Percentiles rank a stretch among this genome's conserved stretches.
Conservation (phyloP, 2,797 vertebrate species). For the Eutrigla gurnardus region DNA sequence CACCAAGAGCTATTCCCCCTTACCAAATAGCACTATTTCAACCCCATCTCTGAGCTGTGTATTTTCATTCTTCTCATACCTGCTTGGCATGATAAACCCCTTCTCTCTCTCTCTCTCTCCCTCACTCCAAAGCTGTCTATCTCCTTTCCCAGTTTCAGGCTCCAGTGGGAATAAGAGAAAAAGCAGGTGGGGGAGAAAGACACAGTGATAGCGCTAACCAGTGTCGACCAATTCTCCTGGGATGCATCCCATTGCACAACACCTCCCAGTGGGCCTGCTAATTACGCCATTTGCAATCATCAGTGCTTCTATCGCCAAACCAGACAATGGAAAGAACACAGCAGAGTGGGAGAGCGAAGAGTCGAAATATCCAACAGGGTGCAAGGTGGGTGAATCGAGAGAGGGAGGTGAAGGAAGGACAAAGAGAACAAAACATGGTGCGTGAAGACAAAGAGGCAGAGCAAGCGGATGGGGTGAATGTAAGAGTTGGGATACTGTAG, state of each 20-base stretch:
- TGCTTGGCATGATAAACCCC: slow-evolving; percentile 76
- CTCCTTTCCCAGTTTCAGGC: slow-evolving; percentile 50
- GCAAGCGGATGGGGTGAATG: not conserved
- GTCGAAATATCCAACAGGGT: slow-evolving; percentile 40
- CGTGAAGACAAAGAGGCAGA: slow-evolving; percentile 48
- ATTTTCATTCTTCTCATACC: slow-evolving; percentile 68
- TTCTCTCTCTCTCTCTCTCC: slow-evolving; percentile 27
- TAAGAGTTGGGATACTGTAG: slow-evolving; percentile 9
- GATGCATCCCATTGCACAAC: slow-evolving; percentile 79
- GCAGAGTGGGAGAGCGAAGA: slow-evolving; percentile 14
- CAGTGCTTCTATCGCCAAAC: slow-evolving; percentile 85
- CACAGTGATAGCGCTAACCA: slow-evolving; percentile 33
- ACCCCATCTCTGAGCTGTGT: slow-evolving; percentile 62
- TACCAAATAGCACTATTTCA: slow-evolving; percentile 65
- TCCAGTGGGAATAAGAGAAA: slow-evolving; percentile 61
- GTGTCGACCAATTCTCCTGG: slow-evolving; percentile 83
- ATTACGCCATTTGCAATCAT: slow-evolving; percentile 88
- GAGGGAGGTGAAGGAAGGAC: slow-evolving; percentile 32
- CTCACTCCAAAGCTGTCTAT: slow-evolving; percentile 66
- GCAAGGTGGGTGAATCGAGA: slow-evolving; percentile 20
- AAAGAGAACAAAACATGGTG: slow-evolving; percentile 47
- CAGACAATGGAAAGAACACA: slow-evolving; percentile 47
- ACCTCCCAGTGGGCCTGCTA: slow-evolving; percentile 86
- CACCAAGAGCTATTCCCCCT: slow-evolving; percentile 38
- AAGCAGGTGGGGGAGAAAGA: slow-evolving; percentile 51